These are phyloP conservation scores for Tiphia femorata DNA, from an alignment of 2,888 invertebrate genomes.

Conservation along the genomic window DNA sequence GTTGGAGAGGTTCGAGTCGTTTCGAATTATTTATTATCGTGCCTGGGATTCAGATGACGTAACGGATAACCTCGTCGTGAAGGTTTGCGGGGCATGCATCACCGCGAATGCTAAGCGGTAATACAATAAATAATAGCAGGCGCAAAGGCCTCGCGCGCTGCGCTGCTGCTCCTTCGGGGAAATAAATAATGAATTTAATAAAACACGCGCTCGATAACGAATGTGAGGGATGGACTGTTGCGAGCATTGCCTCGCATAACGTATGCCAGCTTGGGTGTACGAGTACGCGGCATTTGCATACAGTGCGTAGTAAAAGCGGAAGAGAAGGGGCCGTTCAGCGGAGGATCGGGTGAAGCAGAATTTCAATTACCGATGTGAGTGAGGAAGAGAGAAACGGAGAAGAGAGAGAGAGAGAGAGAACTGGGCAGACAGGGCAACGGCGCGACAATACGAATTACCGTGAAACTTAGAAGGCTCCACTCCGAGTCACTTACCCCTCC, in stretches of 20 bases:
- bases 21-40: slow-evolving; percentile 10
- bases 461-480: not conserved
- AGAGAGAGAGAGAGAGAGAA: not conserved
- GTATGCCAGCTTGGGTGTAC: not conserved
- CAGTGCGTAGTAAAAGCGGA: not conserved
- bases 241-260: not conserved
- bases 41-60: not conserved
- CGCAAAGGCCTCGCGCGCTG: not conserved
- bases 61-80: not conserved
- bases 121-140: slow-evolving; percentile 6
- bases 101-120: not conserved
- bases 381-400: not conserved
- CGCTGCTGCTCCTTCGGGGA: not conserved
- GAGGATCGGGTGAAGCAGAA: not conserved
- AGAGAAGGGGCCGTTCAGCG: not conserved
- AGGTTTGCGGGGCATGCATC: slow-evolving; percentile 1
- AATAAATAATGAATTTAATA: slow-evolving; percentile 8
- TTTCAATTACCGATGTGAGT: slow-evolving; percentile 7
- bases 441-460: not conserved
- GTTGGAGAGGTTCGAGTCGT: no score
- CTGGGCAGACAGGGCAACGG: not conserved
- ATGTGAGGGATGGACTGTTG: not conserved
- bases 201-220: not conserved
- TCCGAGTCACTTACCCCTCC: not conserved
- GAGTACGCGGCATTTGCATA: not conserved